Evolutionary conservation across 2,797 vertebrate genomes (phyloP).

Genomic region (Micrastur ruficollis): DNA sequence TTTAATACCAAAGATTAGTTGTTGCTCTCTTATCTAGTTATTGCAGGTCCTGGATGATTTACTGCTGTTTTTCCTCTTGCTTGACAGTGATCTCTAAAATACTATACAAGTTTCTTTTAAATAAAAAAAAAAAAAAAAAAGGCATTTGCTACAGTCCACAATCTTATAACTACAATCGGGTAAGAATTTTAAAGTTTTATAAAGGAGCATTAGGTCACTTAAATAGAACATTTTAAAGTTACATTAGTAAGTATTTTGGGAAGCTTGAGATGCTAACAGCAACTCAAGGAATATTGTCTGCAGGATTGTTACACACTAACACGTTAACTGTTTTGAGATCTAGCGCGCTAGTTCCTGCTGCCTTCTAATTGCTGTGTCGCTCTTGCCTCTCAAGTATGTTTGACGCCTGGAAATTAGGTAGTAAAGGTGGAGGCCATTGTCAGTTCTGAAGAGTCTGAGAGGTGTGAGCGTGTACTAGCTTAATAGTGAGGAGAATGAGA

Average conservation of each 20-base stretch:
- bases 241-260: background rate
- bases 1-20: constrained; percentile 47
- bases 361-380: background rate
- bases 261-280: background rate
- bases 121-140: background rate
- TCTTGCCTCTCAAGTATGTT: background rate
- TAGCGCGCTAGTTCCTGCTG: background rate
- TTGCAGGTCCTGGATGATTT: constrained; percentile 9
- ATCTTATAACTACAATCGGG: background rate
- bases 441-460: background rate
- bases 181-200: background rate
- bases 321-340: background rate
- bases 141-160: background rate
- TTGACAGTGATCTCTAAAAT: background rate
- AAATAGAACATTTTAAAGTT: background rate
- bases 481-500: background rate
- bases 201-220: background rate
- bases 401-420: background rate
- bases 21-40: constrained; percentile 24
- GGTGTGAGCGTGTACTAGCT: background rate
- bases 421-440: background rate
- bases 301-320: background rate
- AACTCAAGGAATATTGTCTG: rapidly evolving
- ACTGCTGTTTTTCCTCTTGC: background rate
- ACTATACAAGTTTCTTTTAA: background rate